phyloP scores from a whole-genome alignment of 2,888 invertebrate genomes.

The Coremacera marginata region DNA sequence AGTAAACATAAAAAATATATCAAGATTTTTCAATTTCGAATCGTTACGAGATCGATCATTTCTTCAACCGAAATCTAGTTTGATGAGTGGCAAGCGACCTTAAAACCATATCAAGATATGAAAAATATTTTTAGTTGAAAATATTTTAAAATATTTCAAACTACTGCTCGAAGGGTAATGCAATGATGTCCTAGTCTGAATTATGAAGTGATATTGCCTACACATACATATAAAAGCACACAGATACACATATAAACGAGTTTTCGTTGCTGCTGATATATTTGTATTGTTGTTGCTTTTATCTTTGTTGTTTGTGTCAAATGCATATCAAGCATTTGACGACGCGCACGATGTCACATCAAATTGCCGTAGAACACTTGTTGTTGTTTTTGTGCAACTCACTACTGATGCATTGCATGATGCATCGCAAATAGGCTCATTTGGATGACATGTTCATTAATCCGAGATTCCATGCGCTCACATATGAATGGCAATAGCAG shows the following conservation, averaged over 20 bases:
- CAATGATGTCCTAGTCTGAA: background rate
- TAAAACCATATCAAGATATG: too few species aligned
- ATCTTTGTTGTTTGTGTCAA: background rate
- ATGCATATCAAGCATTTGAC: background rate
- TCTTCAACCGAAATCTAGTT: too few species aligned
- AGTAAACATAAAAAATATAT: too few species aligned
- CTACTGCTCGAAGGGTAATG: background rate
- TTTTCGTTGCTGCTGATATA: background rate
- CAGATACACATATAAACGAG: too few species aligned
- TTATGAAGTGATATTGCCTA: conserved; percentile 1
- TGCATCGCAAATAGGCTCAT: background rate
- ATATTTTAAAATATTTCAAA: too few species aligned
- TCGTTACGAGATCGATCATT: too few species aligned
- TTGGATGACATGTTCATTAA: conserved; percentile 6
- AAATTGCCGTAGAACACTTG: background rate
- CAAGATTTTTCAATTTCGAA: too few species aligned
- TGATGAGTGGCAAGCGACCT: too few species aligned
- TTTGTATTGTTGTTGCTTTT: background rate
- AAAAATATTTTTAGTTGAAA: too few species aligned
- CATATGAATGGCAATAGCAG: background rate
- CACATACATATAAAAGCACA: too few species aligned
- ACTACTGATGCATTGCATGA: conserved; percentile 2
- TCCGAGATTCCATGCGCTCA: background rate
- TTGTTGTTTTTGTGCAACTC: background rate
- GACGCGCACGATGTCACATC: background rate